Evolutionary conservation across 2,113 vertebrate genomes (phyloP).

Genomic region (Rhinolophus sinicus): DNA sequence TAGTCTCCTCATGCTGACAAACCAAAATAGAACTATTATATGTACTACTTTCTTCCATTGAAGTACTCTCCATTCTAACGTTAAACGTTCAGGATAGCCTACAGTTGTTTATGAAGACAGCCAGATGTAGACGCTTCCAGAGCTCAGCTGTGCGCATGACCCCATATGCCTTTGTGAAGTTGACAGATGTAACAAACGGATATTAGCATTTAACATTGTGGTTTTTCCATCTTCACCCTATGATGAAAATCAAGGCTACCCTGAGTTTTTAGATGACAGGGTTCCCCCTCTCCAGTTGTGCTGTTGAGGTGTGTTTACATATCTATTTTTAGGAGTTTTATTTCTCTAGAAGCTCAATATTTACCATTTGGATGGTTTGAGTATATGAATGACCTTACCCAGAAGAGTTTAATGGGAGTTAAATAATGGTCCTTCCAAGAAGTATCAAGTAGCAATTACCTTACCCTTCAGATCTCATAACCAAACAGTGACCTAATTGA

Average conservation of each 20-base stretch:
- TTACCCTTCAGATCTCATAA: background rate
- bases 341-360: conserved; percentile 4
- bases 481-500: background rate
- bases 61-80: background rate
- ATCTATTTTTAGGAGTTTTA: background rate
- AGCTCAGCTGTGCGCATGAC: background rate
- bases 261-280: background rate
- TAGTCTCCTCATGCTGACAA: background rate
- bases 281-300: background rate
- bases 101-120: background rate
- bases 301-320: background rate
- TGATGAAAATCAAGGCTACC: background rate
- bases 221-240: background rate
- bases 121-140: background rate
- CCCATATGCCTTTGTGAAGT: background rate
- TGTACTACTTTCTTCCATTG: background rate
- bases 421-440: background rate
- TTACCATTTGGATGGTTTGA: background rate
- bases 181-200: background rate
- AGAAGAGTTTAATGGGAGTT: background rate
- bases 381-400: background rate
- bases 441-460: background rate
- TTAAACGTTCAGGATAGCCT: background rate
- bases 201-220: background rate
- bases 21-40: background rate